Evolutionary conservation across 35 echinoderm and acorn worm genomes (phyloP), one percentile per base, ranked within the genome.

Genomic region (Hemicentrotus pulcherrimus): DNA sequence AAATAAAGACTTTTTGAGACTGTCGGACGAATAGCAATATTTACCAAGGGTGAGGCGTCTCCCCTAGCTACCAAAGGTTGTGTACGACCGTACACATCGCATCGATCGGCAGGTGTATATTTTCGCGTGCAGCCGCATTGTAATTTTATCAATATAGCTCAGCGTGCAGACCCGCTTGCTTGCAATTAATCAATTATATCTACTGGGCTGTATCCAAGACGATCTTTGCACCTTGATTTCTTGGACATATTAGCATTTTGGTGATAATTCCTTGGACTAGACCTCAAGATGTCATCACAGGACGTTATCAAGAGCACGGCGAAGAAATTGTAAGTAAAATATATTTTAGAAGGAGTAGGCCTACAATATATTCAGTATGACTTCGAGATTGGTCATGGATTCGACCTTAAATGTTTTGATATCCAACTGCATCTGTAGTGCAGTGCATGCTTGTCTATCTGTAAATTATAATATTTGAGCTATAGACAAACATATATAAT

Each of bases 241-340:
- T 78, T n/a, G 65, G 65, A 78, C 24, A 28, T 78, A 78, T 78
- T 78, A 78, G 65, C 65, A 78, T 78, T 78, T 28, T 78, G 19
- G 31, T 93, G 91, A 22, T 93, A 93, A 93, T 58, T 93, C 1
- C 6, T 22, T 33, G 90, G 46, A 91, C 32, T 45, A 47, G 12
- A 13, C 31, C 48, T 31, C 86, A 96, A 89, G 65, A 96, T 96
- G 97, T 98, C 97, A 11, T 98, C 97, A 19, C 97, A 98, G 70
- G 97, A 98, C 86, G 94, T 98, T 9, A 98, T 98, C 60, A 98
- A 98, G 94, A 96, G 95, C 47, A 98, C 97, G 1, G 97, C 97
- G 16, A 97, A 96, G 52, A 98, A 98, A 92, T 95, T 98, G 97
- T 98, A 93, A 94, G 97, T 96, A 95, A 47, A 32, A 89, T 90